Conservation (phyloP, 2,113 vertebrate species). For the Lathamus discolor region DNA sequence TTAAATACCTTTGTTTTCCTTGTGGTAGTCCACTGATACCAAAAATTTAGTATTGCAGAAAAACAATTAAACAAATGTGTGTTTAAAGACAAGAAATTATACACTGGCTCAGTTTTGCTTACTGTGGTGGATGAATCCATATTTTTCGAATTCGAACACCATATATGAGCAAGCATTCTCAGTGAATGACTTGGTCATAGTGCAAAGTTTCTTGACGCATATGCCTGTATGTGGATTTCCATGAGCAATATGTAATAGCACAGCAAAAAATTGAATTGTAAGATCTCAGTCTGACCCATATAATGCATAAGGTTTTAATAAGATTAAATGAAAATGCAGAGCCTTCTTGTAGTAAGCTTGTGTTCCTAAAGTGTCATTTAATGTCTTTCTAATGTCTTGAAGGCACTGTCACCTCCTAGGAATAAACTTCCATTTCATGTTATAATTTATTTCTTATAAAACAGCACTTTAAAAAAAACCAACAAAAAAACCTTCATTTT, state of each 20-base stretch:
- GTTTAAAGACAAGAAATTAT: neutral
- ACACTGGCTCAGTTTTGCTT: neutral
- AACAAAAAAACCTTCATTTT: neutral
- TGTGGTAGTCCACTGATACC: neutral
- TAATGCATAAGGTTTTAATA: neutral
- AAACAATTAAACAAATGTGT: neutral
- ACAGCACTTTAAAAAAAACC: neutral
- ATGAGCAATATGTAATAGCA: fast-evolving
- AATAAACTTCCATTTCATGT: neutral
- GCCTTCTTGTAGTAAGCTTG: neutral
- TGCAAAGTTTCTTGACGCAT: neutral
- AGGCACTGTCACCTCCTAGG: neutral
- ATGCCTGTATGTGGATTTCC: neutral
- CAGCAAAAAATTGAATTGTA: neutral
- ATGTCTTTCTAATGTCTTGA: neutral
- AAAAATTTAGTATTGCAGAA: neutral
- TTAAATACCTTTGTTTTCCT: neutral
- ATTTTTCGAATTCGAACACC: neutral
- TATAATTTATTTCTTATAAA: neutral
- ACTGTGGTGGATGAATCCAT: neutral
- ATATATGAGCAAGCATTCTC: neutral
- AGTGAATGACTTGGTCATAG: neutral
- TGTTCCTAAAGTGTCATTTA: neutral
- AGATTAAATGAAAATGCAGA: neutral
- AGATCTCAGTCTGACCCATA: neutral